These are phyloP conservation scores for Tortricodes alternella DNA, from an alignment of 2,888 invertebrate species.

Conservation along the genomic window DNA sequence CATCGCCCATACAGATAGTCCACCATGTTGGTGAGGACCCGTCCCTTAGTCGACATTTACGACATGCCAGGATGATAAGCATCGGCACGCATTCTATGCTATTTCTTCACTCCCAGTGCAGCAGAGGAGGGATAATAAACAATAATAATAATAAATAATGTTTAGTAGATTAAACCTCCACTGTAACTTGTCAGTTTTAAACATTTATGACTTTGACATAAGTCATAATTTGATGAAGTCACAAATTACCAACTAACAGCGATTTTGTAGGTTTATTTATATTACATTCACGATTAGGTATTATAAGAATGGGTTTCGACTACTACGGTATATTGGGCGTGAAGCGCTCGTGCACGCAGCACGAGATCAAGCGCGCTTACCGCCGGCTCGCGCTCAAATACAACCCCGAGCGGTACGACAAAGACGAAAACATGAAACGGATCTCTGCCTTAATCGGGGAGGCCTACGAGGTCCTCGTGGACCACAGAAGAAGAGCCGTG, in stretches of 20 bases:
- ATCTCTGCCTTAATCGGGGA: conserved; percentile 87
- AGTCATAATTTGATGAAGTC: conserved; percentile 3
- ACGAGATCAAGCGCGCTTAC: conserved; percentile 88
- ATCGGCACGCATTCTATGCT: too few species aligned
- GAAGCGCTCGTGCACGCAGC: conserved; percentile 83
- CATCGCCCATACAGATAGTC: too few species aligned
- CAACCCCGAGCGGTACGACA: conserved; percentile 81
- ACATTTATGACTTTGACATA: neutral
- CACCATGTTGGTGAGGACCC: too few species aligned
- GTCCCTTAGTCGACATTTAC: too few species aligned
- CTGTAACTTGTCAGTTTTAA: neutral
- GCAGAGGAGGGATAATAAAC: too few species aligned
- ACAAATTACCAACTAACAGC: neutral
- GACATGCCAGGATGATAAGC: too few species aligned
- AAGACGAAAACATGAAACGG: conserved; percentile 71
- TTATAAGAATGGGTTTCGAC: conserved; percentile 84
- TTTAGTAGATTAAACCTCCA: too few species aligned
- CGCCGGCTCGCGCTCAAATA: conserved; percentile 82
- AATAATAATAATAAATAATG: too few species aligned
- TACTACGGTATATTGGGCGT: conserved; percentile 90
- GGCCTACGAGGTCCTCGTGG: conserved; percentile 90
- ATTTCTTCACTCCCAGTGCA: too few species aligned
- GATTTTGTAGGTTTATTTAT: conserved; percentile 4
- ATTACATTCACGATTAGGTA: too few species aligned
- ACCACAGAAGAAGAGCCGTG: conserved; percentile 86